Conservation (phyloP, 2,797 vertebrate species). For the Schizopygopsis pylzovi region DNA sequence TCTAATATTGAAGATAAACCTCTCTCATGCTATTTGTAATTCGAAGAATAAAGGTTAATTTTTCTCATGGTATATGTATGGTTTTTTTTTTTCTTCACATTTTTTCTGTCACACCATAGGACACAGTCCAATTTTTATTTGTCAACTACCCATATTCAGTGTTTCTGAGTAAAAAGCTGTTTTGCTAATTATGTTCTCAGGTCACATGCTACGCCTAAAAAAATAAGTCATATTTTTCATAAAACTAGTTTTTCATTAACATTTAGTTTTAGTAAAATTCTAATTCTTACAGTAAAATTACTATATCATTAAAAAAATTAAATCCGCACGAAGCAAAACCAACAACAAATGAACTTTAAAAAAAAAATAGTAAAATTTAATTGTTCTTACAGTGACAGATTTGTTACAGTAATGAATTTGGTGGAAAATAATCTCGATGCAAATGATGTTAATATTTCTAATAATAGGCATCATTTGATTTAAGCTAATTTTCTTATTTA, state of each 20-base stretch:
- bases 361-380: not conserved
- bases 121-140: too few species aligned
- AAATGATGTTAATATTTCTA: not conserved
- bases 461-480: not conserved
- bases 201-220: not conserved
- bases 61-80: not conserved
- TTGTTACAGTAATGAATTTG: not conserved
- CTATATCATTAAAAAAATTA: not conserved
- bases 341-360: not conserved
- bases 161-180: slow-evolving; percentile 34
- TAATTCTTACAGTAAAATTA: not conserved
- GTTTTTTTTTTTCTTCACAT: too few species aligned
- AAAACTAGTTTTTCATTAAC: not conserved
- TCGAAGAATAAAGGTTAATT: too few species aligned
- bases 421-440: not conserved
- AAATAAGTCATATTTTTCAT: not conserved
- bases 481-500: not conserved
- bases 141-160: not conserved
- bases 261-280: not conserved
- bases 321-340: not conserved
- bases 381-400: not conserved
- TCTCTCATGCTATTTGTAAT: too few species aligned
- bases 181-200: slow-evolving; percentile 26
- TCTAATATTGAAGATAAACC: too few species aligned
- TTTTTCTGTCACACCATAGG: too few species aligned